Base-by-base conservation (phyloP, 2,797 vertebrate genomes). In the Pygocentrus nattereri region DNA sequence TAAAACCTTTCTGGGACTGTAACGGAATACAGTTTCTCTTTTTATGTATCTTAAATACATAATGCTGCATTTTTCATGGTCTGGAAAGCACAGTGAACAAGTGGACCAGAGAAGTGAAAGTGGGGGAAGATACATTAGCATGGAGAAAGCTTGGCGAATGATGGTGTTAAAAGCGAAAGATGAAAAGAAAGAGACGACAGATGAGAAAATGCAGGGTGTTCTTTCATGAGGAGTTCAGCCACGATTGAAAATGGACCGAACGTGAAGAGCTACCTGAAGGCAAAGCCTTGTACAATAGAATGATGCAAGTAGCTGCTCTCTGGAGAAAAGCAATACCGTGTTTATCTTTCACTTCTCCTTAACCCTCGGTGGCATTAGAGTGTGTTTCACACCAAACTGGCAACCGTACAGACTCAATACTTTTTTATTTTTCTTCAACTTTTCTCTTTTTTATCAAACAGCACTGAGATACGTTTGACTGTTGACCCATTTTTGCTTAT, bases 381-480 rank as follows among this genome's bases (percentile, higher is more conserved):
- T 75, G 64, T 21, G 64, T 62, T 68, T 41, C 64, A 21, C 27
- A 74, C 52, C 41, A 75, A 70, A 72, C 61, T 65, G 50, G 67
- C 6, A 49, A 71, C 50, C 47, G 61, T 41, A 59, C 71, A 74
- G 18, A 34, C 49, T 44, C 41, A 38, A 38, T 38, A 38, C 34
- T n/a, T 21, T 34, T 10, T 52, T 7, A 11, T 58, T 19, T n/a
- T 19, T 13, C 52, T 56, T 2, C 13, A 23, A 27, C 25, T 61
- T 5, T 10, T 34, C 67, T 5, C 52, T 68, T 59, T 41, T 56
- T 78, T 27, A 10, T 44, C 41, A 44, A 44, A 10, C 41, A 44
- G 8, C 8, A 10, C 8, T 44, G 41, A 44, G 41, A n/a, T n/a
- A n/a, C n/a, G n/a, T n/a, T n/a, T n/a, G n/a, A n/a, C n/a, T n/a